Conservation (phyloP, 2,113 vertebrate species). For the Lophius piscatorius region DNA sequence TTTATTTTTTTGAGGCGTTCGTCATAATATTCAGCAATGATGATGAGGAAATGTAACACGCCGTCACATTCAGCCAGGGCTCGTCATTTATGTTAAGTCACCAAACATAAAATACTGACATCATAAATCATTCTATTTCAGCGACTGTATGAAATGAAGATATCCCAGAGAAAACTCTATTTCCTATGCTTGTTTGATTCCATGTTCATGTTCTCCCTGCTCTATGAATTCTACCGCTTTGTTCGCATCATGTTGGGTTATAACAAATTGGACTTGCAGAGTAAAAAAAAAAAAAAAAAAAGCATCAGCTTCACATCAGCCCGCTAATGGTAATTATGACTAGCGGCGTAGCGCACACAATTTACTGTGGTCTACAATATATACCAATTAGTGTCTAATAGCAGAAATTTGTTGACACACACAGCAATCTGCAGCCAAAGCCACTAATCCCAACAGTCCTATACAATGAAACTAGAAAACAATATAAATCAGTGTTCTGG, state of each 20-base stretch:
- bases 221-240: not conserved
- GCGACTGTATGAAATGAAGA: not conserved
- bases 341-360: not conserved
- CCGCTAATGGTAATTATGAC: slow-evolving; percentile 21
- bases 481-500: not conserved
- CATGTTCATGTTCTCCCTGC: not conserved
- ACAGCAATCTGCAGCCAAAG: slow-evolving; percentile 7
- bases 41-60: too few relatives aligned
- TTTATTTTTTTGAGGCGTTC: too few relatives aligned
- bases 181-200: not conserved
- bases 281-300: not conserved
- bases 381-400: slow-evolving; percentile 45
- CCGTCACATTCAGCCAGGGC: too few relatives aligned
- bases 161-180: not conserved
- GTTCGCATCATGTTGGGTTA: slow-evolving; percentile 18
- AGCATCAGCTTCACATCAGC: slow-evolving; percentile 21
- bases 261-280: slow-evolving; percentile 9
- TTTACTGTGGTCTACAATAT: slow-evolving; percentile 18
- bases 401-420: slow-evolving; percentile 11
- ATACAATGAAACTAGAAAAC: slow-evolving; percentile 17
- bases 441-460: slow-evolving; percentile 1
- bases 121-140: not conserved
- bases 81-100: too few relatives aligned
- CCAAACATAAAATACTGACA: not conserved
- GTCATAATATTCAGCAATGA: too few relatives aligned